phyloP scores from a whole-genome alignment of 1,140 invertebrate species.

The Drosophila tropicalis region DNA sequence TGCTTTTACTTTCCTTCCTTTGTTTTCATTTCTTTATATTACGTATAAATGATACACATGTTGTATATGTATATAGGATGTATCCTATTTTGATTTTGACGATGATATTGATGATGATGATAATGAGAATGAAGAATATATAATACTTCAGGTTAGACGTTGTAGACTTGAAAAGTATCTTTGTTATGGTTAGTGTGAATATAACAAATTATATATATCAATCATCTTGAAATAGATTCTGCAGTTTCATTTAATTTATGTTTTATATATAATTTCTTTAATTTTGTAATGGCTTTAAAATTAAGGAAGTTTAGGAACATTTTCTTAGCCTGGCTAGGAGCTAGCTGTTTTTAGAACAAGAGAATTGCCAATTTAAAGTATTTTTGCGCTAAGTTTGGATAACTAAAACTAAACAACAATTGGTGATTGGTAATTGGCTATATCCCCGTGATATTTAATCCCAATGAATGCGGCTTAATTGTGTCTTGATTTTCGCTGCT shows the following conservation, averaged over 20 bases:
- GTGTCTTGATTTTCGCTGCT: slow-evolving; percentile 26
- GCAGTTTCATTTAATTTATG: neutral
- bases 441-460: neutral
- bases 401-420: neutral
- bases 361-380: neutral
- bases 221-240: too few species aligned
- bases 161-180: slow-evolving; percentile 51
- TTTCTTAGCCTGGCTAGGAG: too few species aligned
- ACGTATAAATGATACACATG: neutral
- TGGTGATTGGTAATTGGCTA: neutral
- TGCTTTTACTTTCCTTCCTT: slow-evolving; percentile 21
- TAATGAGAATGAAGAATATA: slow-evolving; percentile 81
- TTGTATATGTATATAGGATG: slow-evolving; percentile 52
- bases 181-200: slow-evolving; percentile 56
- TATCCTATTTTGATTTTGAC: slow-evolving; percentile 83
- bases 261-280: neutral
- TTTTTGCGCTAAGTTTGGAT: neutral
- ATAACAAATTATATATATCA: too few species aligned
- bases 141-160: slow-evolving; percentile 82
- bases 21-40: slow-evolving; percentile 18
- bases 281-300: neutral
- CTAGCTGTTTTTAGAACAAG: neutral
- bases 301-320: neutral
- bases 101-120: slow-evolving; percentile 69
- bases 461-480: neutral